Conservation (phyloP, 2,888 invertebrate species). For the Zhengitettix transpicula region DNA sequence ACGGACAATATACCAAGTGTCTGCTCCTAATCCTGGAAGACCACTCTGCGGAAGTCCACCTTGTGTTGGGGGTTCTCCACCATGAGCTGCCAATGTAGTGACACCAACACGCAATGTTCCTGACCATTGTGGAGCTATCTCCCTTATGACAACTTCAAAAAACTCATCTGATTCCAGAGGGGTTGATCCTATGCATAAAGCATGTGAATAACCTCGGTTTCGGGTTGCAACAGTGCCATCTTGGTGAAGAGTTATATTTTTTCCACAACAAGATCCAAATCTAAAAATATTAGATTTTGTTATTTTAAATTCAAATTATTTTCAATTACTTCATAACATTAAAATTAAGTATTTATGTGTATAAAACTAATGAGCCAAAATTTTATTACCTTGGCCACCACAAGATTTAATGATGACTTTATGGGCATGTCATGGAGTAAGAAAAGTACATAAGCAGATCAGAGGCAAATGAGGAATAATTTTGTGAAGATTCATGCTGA, state of each 20-base stretch:
- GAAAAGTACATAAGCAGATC: neutral
- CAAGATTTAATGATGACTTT: neutral
- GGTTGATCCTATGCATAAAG: slow-evolving; percentile 54
- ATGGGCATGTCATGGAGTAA: neutral
- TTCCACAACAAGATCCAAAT: slow-evolving; percentile 36
- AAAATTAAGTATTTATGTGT: too few species aligned
- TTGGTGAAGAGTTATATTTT: slow-evolving; percentile 49
- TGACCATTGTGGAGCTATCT: slow-evolving; percentile 43
- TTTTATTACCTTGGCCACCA: neutral
- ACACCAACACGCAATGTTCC: slow-evolving; percentile 68
- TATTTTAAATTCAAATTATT: too few species aligned
- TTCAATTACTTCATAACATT: too few species aligned
- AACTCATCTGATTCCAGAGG: slow-evolving; percentile 57
- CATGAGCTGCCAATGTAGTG: slow-evolving; percentile 33
- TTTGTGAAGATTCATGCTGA: neutral
- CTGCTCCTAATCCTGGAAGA: slow-evolving; percentile 41
- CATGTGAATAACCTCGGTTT: slow-evolving; percentile 36
- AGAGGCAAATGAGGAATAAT: neutral
- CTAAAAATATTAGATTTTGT: slow-evolving; percentile 13
- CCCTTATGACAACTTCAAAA: slow-evolving; percentile 46
- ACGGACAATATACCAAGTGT: slow-evolving; percentile 51
- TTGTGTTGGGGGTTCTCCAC: slow-evolving; percentile 44
- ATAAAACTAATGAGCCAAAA: neutral
- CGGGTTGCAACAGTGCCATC: slow-evolving; percentile 49
- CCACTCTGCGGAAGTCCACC: slow-evolving; percentile 27